phyloP scores from a whole-genome alignment of 2,113 vertebrate species.

The Montifringilla adamsi region DNA sequence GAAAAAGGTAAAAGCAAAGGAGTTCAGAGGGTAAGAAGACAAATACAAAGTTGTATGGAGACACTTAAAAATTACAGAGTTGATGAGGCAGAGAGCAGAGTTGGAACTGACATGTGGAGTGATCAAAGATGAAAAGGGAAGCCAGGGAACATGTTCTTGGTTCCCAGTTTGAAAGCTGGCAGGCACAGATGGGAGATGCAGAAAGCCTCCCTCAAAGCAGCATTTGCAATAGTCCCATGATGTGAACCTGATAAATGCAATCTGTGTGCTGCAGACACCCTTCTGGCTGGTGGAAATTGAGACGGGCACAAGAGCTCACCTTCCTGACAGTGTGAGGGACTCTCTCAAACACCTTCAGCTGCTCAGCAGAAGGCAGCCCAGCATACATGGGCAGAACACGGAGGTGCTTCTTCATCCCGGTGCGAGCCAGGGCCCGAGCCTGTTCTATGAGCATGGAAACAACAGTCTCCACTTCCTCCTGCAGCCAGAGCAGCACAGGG shows the following conservation, averaged over 20 bases:
- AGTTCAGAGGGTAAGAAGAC: neutral
- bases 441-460: constrained; percentile 92
- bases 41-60: neutral
- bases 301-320: constrained; percentile 67
- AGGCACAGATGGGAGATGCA: neutral
- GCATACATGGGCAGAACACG: constrained; percentile 95
- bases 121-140: neutral
- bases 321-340: constrained; percentile 87
- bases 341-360: constrained; percentile 96
- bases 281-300: neutral
- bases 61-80: neutral
- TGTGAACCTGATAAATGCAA: neutral
- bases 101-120: neutral
- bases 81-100: neutral
- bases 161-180: neutral
- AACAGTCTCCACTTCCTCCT: constrained; percentile 97
- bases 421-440: constrained; percentile 86
- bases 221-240: neutral
- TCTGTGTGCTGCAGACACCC: neutral
- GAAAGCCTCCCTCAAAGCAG: neutral
- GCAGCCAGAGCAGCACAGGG: neutral
- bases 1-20: neutral
- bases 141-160: neutral
- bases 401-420: constrained; percentile 93
- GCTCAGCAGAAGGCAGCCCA: constrained; percentile 89